Percentiles rank a stretch among this genome's conserved stretches.
Evolutionary conservation across 2,888 invertebrate species (phyloP).

Genomic region (Criorhina ranunculi): DNA sequence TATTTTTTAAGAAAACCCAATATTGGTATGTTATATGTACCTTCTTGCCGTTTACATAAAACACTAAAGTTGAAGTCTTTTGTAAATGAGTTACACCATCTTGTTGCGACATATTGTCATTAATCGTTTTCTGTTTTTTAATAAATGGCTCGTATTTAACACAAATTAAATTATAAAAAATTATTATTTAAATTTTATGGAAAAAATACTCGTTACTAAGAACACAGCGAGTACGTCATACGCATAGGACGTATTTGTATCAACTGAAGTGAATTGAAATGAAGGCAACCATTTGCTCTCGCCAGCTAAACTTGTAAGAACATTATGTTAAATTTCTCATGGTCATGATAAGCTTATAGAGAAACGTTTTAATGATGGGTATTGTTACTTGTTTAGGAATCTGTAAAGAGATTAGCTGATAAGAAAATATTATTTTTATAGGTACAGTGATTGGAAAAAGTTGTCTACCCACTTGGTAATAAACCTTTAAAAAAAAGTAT

Average conservation of each 20-base stretch:
- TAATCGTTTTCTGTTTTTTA: background rate
- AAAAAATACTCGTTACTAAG: background rate
- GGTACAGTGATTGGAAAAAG: too few relatives aligned
- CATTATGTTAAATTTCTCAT: background rate
- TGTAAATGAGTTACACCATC: constrained; percentile 10
- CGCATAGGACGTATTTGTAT: constrained; percentile 7
- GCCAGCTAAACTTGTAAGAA: background rate
- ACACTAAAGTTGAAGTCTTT: constrained; percentile 80
- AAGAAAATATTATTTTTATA: too few relatives aligned
- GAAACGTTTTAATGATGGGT: too few relatives aligned
- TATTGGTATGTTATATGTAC: constrained; percentile 20
- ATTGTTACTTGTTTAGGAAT: too few relatives aligned
- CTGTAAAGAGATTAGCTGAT: too few relatives aligned
- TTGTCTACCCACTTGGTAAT: too few relatives aligned
- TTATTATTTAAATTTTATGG: background rate
- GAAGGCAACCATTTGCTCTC: background rate
- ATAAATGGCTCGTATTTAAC: background rate
- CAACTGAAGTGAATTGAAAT: constrained; percentile 24
- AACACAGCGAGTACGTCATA: background rate
- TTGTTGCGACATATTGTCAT: background rate
- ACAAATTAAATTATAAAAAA: background rate
- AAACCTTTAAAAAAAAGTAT: too few relatives aligned
- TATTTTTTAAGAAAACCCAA: too few relatives aligned
- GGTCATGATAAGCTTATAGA: too few relatives aligned
- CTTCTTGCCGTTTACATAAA: constrained; percentile 85